These are phyloP conservation scores for Aotus griseimembra DNA, from an alignment of 2,797 vertebrate species.

Conservation along the genomic window DNA sequence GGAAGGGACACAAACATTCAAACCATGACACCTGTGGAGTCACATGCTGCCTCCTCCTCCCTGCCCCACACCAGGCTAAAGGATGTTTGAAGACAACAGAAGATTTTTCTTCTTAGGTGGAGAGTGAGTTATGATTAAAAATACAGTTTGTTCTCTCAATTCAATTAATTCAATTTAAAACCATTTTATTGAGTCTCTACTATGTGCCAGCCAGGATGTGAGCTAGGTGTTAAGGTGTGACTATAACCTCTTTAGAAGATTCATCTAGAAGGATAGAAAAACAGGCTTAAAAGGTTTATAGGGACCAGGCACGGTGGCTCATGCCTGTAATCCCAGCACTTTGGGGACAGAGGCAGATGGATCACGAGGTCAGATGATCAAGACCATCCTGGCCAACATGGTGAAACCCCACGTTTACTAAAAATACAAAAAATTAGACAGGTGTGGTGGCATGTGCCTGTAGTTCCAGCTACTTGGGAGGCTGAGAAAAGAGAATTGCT, in stretches of 20 bases:
- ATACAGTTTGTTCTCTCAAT: neutral
- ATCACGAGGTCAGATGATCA: neutral
- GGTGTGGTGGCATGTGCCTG: rapidly evolving
- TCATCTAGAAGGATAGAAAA: neutral
- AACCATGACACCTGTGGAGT: neutral
- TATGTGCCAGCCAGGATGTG: neutral
- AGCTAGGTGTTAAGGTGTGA: neutral
- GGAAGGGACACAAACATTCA: neutral
- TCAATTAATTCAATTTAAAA: neutral
- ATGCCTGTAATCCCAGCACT: neutral
- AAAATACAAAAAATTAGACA: neutral
- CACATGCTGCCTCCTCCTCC: neutral
- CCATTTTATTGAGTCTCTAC: neutral
- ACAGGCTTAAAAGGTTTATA: neutral
- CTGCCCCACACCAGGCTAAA: neutral
- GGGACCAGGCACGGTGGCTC: rapidly evolving
- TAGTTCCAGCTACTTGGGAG: neutral
- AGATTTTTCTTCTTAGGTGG: neutral
- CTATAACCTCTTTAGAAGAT: neutral
- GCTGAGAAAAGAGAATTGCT: neutral
- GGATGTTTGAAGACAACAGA: neutral
- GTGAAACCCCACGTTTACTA: neutral
- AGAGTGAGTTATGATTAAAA: neutral
- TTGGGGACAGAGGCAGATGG: neutral
- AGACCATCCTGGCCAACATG: neutral